A percentile compares a stretch with the other conserved stretches of the same genome.
phyloP scores from a whole-genome alignment of 2,113 vertebrate genomes.

The Mesitornis unicolor region DNA sequence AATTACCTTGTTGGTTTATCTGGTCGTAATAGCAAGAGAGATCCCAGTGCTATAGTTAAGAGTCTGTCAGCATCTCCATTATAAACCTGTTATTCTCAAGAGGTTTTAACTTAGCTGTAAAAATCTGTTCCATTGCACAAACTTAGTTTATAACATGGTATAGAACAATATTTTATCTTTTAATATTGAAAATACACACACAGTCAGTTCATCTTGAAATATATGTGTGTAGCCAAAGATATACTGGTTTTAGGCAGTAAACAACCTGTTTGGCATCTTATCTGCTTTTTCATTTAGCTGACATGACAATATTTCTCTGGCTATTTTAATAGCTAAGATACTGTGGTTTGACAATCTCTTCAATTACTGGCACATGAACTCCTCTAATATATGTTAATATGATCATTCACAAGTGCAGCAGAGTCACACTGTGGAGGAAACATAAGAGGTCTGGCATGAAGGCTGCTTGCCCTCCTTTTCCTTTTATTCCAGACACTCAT shows the following conservation, averaged over 20 bases:
- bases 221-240: background rate
- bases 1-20: conserved; percentile 69
- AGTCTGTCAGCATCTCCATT: conserved; percentile 64
- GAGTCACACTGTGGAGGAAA: background rate
- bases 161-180: conserved; percentile 27
- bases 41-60: conserved; percentile 56
- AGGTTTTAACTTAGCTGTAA: conserved; percentile 46
- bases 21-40: conserved; percentile 56
- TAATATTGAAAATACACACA: conserved; percentile 11
- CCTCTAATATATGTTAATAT: conserved; percentile 25
- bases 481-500: background rate
- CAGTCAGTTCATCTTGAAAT: background rate
- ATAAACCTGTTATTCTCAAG: conserved; percentile 27
- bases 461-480: background rate
- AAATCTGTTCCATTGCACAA: conserved; percentile 29
- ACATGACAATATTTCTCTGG: background rate
- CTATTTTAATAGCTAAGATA: conserved; percentile 1
- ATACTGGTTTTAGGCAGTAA: background rate
- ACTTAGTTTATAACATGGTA: conserved; percentile 29
- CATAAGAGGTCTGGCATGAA: background rate
- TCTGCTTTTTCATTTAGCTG: background rate
- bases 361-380: background rate
- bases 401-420: conserved; percentile 25
- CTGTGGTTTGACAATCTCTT: background rate
- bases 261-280: background rate